phyloP scores from a whole-genome alignment of 2,888 invertebrate species.

The Tetheella fluctuosa region DNA sequence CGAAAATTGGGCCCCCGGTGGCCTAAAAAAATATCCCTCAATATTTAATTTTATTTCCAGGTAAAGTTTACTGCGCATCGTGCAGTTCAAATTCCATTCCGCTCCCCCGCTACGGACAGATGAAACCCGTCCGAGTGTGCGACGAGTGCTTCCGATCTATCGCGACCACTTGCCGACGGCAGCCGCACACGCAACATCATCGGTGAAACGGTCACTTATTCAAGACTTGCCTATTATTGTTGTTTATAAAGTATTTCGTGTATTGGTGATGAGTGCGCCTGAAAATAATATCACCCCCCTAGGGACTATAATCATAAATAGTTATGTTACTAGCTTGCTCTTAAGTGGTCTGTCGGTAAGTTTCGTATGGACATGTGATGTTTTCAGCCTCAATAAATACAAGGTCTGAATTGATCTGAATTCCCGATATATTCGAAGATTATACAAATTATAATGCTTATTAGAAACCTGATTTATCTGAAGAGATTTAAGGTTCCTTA shows the following conservation, averaged over 20 bases:
- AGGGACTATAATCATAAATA: neutral
- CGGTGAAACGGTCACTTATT: neutral
- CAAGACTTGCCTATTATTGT: slow-evolving; percentile 1
- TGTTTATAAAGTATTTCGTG: neutral
- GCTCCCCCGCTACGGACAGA: slow-evolving; percentile 95
- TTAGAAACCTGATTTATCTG: no score
- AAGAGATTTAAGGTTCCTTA: no score
- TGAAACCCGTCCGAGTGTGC: slow-evolving; percentile 97
- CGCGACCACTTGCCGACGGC: slow-evolving; percentile 50
- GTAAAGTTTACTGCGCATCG: slow-evolving; percentile 95
- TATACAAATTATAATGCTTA: no score
- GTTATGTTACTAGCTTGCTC: neutral
- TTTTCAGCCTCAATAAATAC: no score
- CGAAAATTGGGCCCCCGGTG: no score
- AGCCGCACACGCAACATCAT: slow-evolving; percentile 33
- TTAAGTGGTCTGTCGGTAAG: neutral
- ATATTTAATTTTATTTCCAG: slow-evolving; percentile 47
- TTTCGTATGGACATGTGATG: neutral
- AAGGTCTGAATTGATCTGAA: no score
- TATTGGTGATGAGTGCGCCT: neutral
- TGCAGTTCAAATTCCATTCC: slow-evolving; percentile 97
- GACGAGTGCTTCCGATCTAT: slow-evolving; percentile 89
- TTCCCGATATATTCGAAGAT: no score
- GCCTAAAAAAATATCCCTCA: no score
- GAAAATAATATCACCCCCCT: neutral